Base-by-base conservation (phyloP, 2,888 invertebrate species). In the Leuctra nigra region DNA sequence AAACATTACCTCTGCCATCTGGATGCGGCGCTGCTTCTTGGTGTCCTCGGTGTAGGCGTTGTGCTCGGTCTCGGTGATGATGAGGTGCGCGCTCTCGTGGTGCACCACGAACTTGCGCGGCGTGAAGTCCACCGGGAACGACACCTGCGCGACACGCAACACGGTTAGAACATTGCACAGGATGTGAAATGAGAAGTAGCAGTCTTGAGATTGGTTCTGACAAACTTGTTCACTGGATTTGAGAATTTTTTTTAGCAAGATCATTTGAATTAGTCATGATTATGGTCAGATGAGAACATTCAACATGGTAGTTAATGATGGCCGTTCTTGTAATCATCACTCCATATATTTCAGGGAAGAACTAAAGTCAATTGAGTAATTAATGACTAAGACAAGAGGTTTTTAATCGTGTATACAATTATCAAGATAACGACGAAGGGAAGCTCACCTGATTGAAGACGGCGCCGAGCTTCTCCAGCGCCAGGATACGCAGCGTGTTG, bases 11-110 rank as follows among this genome's bases (percentile, higher is more conserved):
- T 96, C 93, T 0, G 97, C 97, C 92, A 99, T 96, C 77, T 98
- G 97, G 55, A 92, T 80, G 65, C 94, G 83, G 59, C 94, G 80
- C 65, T 91, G 90, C 66, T 86, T 87, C 70, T 99, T 99, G 44
- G 95, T 95, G 64, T 94, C 91, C 65, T 97, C 96, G 0, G 98
- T 98, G 70, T 97, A 99, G 0, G 98, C 89, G 71, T 97, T 98
- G 71, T 99, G 97, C 72, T 99, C 99, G 11, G 97, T 95, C 74
- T 99, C 98, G 39, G 97, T 83, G 55, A 96, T 80, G 50, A 98
- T 81, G 55, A 99, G 80, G 68, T 94, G 88, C 25, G 88, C 90
- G 16, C 90, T 89, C 65, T 96, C 94, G 1, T 86, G 82, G 71
- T 98, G 96, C 57, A 98, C 87, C 16, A 91, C 86, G 70, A 99